These are phyloP conservation scores for Watsonalla cultraria DNA, from an alignment of 2,888 invertebrate genomes.

Conservation along the genomic window DNA sequence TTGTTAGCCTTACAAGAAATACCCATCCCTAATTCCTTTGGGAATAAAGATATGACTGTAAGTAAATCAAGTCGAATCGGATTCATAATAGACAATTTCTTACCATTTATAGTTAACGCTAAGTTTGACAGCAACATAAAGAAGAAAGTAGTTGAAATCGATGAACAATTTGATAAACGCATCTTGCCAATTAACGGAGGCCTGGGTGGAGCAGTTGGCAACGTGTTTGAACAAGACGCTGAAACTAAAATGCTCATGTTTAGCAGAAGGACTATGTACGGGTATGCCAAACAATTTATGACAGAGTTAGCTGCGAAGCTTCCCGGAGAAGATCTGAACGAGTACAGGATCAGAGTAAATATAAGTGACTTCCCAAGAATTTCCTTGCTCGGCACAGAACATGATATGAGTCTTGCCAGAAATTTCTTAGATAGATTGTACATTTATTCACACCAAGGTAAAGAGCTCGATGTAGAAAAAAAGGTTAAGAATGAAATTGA, in stretches of 20 bases:
- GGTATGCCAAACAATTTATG: not conserved
- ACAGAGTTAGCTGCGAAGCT: not conserved
- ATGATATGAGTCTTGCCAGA: conserved; percentile 26
- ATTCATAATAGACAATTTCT: not conserved
- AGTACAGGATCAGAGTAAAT: conserved; percentile 25
- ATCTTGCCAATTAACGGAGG: conserved; percentile 6
- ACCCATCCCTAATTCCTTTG: conserved; percentile 5
- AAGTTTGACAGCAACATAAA: not conserved
- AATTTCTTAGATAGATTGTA: conserved; percentile 34
- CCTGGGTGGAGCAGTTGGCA: conserved; percentile 7
- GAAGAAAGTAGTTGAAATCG: not conserved
- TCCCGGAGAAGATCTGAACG: conserved; percentile 11
- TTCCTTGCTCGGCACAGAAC: conserved; percentile 24
- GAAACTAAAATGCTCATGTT: conserved; percentile 2
- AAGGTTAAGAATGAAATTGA: conserved; percentile 32
- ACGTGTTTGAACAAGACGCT: conserved; percentile 4
- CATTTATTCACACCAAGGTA: conserved; percentile 40
- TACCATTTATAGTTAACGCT: not conserved
- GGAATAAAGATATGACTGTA: conserved; percentile 7
- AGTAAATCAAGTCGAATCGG: conserved; percentile 2
- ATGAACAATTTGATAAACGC: conserved; percentile 1
- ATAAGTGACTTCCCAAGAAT: conserved; percentile 30
- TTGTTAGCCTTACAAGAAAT: conserved; percentile 1
- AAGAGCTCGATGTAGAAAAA: conserved; percentile 30
- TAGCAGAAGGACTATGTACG: not conserved